Evolutionary conservation across 2,797 vertebrate species (phyloP), one percentile per base, ranked within the genome.

Genomic region (Monodelphis domestica): DNA sequence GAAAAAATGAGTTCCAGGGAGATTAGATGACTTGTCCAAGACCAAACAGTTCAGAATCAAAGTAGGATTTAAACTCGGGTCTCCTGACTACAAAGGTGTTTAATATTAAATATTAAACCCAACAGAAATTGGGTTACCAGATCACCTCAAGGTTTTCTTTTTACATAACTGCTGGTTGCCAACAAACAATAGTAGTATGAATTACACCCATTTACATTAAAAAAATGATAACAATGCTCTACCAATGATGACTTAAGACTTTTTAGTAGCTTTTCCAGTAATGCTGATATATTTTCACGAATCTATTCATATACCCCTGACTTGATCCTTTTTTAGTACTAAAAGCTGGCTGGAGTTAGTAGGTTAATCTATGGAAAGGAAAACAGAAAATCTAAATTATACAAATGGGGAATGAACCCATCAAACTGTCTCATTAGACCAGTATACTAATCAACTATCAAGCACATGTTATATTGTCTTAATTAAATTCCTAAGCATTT

Each of bases 131-230:
- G 50, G 70, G 84, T 55, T 92, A 90, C 4, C n/a, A 24, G 51
- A 95, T 2, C 78, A 91, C 92, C 30, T 94, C 54, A 92, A 56
- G 51, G 30, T 89, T 90, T 52, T 94, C 52, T 95, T 91, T 26
- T 90, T 95, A 33, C 90, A 7, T 90, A 90, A 96, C 87, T 57
- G 29, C 21, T 57, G 26, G 50, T 92, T 89, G 94, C 89, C 30
- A 88, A 26, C 91, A 21, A 89, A n/a, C 78, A 57, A 29, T 28
- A 54, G 53, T 0, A 57, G 87, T 30, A 24, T 57, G 95, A 93
- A 54, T 59, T 53, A 33, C 88, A 70, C 51, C 56, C 17, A 28
- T 91, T 70, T 30, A 88, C 45, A 59, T 45, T 94, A 57, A 93
- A 94, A 90, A 54, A 93, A 92, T n/a, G 70, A 26, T 51, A 78